These are phyloP conservation scores for Sardina pilchardus DNA, from an alignment of 2,113 vertebrate genomes.

Conservation along the genomic window DNA sequence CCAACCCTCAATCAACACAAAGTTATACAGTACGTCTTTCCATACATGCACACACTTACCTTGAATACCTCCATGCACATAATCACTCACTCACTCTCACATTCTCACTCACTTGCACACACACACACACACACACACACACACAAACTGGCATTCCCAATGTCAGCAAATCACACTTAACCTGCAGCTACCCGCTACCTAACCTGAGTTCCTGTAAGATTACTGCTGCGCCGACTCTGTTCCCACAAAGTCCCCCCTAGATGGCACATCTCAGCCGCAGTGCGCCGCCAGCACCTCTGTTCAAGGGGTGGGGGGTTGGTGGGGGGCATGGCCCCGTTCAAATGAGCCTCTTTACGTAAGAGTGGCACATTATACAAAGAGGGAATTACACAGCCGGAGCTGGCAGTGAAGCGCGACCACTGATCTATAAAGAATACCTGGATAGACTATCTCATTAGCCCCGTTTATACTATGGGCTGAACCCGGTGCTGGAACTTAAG, in stretches of 20 bases:
- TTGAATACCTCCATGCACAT: too few species aligned
- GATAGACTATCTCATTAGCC: too few species aligned
- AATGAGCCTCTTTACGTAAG: conserved; percentile 4
- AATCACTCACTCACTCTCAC: neutral
- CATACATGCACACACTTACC: neutral
- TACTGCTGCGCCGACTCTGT: neutral
- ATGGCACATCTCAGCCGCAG: neutral
- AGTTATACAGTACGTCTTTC: neutral
- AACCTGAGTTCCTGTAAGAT: neutral
- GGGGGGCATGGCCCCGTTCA: neutral
- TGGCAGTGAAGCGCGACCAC: neutral
- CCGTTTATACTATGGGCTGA: too few species aligned
- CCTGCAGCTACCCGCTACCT: neutral
- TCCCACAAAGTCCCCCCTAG: neutral
- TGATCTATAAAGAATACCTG: too few species aligned
- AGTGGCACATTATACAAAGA: neutral
- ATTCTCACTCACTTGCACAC: neutral
- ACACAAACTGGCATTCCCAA: neutral
- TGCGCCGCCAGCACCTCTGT: neutral
- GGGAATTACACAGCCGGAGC: neutral
- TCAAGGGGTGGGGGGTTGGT: neutral
- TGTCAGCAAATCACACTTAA: neutral
- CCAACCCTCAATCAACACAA: neutral
- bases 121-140: neutral
- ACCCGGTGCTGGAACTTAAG: too few species aligned